Conservation (phyloP, 2,113 vertebrate species). For the Dipodomys stephensi region DNA sequence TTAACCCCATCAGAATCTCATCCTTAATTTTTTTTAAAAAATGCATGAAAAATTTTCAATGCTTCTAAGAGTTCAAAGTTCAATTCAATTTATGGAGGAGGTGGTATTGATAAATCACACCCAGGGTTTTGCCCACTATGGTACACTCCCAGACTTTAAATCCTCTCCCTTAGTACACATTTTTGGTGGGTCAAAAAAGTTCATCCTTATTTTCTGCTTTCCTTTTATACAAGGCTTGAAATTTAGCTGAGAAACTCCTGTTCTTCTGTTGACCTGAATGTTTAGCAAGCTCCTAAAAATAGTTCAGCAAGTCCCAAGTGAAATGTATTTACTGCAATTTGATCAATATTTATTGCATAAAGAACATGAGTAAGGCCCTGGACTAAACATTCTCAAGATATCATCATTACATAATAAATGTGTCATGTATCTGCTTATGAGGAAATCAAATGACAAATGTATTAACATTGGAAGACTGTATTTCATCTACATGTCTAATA, state of each 20-base stretch:
- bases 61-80: constrained; percentile 39
- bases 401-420: constrained; percentile 20
- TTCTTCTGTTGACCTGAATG: constrained; percentile 7
- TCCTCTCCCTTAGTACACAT: not conserved
- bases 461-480: not conserved
- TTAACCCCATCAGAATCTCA: not conserved
- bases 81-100: not conserved
- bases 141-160: not conserved
- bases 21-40: not conserved
- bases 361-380: not conserved
- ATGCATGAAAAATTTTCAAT: not conserved
- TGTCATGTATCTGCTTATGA: not conserved
- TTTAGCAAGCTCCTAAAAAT: constrained; percentile 52
- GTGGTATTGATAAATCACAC: too few species aligned
- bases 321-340: constrained; percentile 21
- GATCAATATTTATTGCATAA: not conserved
- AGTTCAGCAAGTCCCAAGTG: not conserved
- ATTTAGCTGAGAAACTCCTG: not conserved
- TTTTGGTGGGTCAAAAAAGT: not conserved
- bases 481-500: constrained; percentile 16
- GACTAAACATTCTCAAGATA: constrained; percentile 11
- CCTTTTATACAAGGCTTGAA: not conserved
- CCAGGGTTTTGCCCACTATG: not conserved
- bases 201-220: not conserved
- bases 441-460: constrained; percentile 17